These are phyloP conservation scores for Crocidura indochinensis DNA, from an alignment of 2,797 vertebrate genomes.

Conservation along the genomic window DNA sequence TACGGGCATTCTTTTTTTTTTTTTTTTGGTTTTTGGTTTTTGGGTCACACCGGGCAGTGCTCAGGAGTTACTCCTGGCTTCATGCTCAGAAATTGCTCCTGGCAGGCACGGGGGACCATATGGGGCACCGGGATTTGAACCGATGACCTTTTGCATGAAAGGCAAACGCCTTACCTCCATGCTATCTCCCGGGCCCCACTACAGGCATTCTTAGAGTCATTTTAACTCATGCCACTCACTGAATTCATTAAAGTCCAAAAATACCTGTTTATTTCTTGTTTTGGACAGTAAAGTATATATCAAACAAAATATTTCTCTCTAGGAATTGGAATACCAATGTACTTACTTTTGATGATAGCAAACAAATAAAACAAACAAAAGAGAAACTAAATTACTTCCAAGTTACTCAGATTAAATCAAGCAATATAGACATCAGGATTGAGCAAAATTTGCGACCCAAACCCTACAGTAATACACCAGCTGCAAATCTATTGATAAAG, in stretches of 20 bases:
- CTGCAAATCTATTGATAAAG: background rate
- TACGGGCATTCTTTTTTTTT: background rate
- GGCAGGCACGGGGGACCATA: too few relatives aligned
- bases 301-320: constrained; percentile 49
- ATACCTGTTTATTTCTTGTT: background rate
- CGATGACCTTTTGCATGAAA: too few relatives aligned
- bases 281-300: background rate
- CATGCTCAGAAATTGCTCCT: too few relatives aligned
- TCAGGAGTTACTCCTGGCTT: too few relatives aligned
- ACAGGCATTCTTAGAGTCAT: background rate
- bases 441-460: constrained; percentile 1
- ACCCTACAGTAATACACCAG: background rate
- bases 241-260: constrained; percentile 46
- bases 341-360: constrained; percentile 5
- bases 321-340: constrained; percentile 8
- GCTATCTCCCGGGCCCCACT: too few relatives aligned
- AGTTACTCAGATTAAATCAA: constrained; percentile 32
- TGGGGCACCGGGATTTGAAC: too few relatives aligned
- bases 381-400: background rate
- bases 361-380: constrained; percentile 56
- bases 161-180: too few relatives aligned
- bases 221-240: constrained; percentile 9
- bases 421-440: background rate
- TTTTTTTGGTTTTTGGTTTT: too few relatives aligned
- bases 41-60: too few relatives aligned